phyloP scores from a whole-genome alignment of 2,797 vertebrate species.

The Sus cebifrons region DNA sequence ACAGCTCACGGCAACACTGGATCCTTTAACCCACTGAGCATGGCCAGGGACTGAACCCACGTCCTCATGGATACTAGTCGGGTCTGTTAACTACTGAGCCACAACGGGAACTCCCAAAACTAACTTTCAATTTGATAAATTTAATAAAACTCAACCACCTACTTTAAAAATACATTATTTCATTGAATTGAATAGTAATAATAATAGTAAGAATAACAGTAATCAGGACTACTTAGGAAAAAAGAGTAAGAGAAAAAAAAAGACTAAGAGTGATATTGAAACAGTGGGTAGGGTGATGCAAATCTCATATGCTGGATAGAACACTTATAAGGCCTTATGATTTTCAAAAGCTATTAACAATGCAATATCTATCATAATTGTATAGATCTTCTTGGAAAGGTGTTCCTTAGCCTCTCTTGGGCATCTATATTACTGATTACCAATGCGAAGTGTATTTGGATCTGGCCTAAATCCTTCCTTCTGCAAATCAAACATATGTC shows the following conservation, averaged over 20 bases:
- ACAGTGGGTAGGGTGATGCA: slow-evolving; percentile 2
- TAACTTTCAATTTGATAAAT: not conserved
- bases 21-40: too few relatives aligned
- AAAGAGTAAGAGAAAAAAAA: slow-evolving; percentile 28
- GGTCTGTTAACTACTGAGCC: too few relatives aligned
- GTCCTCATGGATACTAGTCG: too few relatives aligned
- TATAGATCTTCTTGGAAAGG: slow-evolving; percentile 43
- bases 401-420: slow-evolving; percentile 45
- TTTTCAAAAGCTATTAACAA: slow-evolving; percentile 55
- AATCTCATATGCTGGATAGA: slow-evolving; percentile 17
- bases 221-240: not conserved
- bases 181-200: not conserved
- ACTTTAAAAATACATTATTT: not conserved
- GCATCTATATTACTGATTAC: slow-evolving; percentile 60
- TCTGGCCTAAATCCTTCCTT: slow-evolving; percentile 76
- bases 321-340: slow-evolving; percentile 4
- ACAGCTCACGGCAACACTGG: too few relatives aligned
- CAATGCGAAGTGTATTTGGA: slow-evolving; percentile 63
- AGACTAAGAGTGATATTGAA: not conserved
- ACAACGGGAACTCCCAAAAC: too few relatives aligned
- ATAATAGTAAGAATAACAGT: not conserved
- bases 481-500: slow-evolving; percentile 77
- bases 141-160: slow-evolving; percentile 11
- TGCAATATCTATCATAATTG: slow-evolving; percentile 20
- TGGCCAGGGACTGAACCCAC: too few relatives aligned